Evolutionary conservation across 92 coral and sea anemone genomes (phyloP), one percentile per base, ranked within the genome.

Genomic region (Palythoa heliodiscus): DNA sequence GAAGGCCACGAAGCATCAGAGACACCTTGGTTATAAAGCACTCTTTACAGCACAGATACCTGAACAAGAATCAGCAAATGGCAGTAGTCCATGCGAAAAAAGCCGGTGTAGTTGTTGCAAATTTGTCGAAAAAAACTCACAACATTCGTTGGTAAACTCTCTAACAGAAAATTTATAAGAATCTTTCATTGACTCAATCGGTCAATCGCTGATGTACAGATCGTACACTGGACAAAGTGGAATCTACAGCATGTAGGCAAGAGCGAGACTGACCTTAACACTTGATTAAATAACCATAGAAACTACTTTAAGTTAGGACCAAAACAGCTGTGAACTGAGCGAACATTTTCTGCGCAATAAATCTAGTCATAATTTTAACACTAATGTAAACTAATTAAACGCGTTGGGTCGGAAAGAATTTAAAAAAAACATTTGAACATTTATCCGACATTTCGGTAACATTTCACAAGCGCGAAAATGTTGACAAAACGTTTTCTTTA

Each of bases 241-340:
- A 50, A 82, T 54, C 68, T 64, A 67, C 86, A 82, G 57, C 70
- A 83, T 37, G 66, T 83, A 40, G 87, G 87, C 39, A 83, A 83
- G 78, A 83, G 87, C 87, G 87, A 84, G 61, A 84, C 80, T 52
- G 66, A 61, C 64, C 75, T 84, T 58, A 84, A 71, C 87, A 75
- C 72, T 35, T 79, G 82, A 50, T 75, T 71, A 71, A 84, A 84
- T 76, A 84, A 84, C 81, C 87, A 84, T 55, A 84, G 87, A 84
- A 73, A n/a, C 81, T 81, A 84, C 75, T 72, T 84, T 73, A 37
- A 84, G 3, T 15, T 64, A 64, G 70, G 70, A 64, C 70, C 19
- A 43, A 64, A 64, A 64, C 70, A 64, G 25, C 70, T 64, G 70
- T 64, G 70, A 12, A 17, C 24, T 64, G 70, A n/a, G n/a, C n/a